Evolutionary conservation across 2,113 vertebrate genomes (phyloP).

Genomic region (Rhinopithecus roxellana): DNA sequence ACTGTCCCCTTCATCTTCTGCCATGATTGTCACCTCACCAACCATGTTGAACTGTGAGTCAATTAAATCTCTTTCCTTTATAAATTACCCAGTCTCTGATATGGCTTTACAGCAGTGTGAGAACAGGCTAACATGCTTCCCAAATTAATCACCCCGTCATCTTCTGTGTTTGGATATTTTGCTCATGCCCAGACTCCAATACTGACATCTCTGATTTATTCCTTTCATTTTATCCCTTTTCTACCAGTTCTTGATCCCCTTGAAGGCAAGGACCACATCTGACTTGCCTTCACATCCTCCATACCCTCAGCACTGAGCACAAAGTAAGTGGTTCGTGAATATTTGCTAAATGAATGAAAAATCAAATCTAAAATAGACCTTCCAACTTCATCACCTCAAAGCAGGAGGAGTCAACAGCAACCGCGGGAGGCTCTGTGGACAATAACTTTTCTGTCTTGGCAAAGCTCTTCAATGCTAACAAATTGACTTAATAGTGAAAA

Average conservation of each 20-base stretch:
- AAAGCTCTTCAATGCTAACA: conserved; percentile 46
- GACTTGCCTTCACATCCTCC: background rate
- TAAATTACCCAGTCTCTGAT: no score
- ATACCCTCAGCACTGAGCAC: no score
- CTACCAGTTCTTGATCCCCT: background rate
- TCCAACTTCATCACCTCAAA: background rate
- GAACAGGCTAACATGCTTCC: no score
- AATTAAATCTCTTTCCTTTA: no score
- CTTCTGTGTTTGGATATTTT: background rate
- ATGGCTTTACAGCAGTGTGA: no score
- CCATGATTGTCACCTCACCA: no score
- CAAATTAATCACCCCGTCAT: background rate
- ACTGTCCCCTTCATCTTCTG: no score
- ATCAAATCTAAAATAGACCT: background rate
- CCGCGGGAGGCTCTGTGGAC: fast-evolving
- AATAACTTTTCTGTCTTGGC: conserved; percentile 40
- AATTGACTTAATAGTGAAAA: conserved; percentile 82
- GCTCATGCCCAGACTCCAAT: background rate
- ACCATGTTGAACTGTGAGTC: no score
- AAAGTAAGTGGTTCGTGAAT: background rate
- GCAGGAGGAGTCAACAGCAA: background rate
- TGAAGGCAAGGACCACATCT: fast-evolving
- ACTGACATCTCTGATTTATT: background rate
- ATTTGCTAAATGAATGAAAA: background rate
- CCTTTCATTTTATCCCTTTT: background rate